Conservation (phyloP, 2,888 invertebrate species). For the Chloroclystis v-ata region DNA sequence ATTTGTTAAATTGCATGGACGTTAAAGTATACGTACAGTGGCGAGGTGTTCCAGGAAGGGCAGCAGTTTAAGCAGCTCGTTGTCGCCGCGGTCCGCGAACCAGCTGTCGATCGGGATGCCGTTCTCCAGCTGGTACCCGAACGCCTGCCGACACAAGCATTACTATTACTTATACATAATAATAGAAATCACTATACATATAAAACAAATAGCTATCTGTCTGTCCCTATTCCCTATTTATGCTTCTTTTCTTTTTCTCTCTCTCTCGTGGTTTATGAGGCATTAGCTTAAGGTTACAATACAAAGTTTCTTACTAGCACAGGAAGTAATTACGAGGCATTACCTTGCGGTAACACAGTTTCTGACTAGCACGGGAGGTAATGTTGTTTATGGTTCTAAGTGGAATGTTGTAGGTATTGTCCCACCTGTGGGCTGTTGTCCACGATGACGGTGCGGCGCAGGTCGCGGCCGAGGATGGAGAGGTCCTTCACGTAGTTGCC, state of each 20-base stretch:
- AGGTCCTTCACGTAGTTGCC: slow-evolving; percentile 98
- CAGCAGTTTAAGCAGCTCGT: slow-evolving; percentile 92
- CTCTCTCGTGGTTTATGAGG: too few species aligned
- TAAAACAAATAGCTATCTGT: too few species aligned
- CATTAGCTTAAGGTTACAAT: too few species aligned
- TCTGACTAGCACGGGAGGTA: too few species aligned
- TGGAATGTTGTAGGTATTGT: not conserved
- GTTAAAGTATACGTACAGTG: slow-evolving; percentile 80
- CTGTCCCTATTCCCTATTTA: too few species aligned
- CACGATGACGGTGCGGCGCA: slow-evolving; percentile 82
- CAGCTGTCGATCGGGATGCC: slow-evolving; percentile 98
- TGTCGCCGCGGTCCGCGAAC: slow-evolving; percentile 94
- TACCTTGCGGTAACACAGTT: too few species aligned
- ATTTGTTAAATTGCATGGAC: too few species aligned
- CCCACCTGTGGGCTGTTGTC: slow-evolving; percentile 68
- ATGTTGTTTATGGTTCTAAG: not conserved
- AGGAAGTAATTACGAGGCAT: too few species aligned
- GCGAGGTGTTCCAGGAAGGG: slow-evolving; percentile 94
- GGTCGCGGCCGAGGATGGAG: slow-evolving; percentile 93
- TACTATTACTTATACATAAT: not conserved
- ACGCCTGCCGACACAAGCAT: slow-evolving; percentile 81
- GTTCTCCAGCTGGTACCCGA: slow-evolving; percentile 93
- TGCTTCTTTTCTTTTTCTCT: too few species aligned
- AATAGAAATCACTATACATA: too few species aligned
- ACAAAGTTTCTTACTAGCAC: too few species aligned